A percentile compares a stretch with the other conserved stretches of the same genome.
These are phyloP conservation scores for Hoplias malabaricus DNA, from an alignment of 2,113 vertebrate genomes.

Conservation along the genomic window DNA sequence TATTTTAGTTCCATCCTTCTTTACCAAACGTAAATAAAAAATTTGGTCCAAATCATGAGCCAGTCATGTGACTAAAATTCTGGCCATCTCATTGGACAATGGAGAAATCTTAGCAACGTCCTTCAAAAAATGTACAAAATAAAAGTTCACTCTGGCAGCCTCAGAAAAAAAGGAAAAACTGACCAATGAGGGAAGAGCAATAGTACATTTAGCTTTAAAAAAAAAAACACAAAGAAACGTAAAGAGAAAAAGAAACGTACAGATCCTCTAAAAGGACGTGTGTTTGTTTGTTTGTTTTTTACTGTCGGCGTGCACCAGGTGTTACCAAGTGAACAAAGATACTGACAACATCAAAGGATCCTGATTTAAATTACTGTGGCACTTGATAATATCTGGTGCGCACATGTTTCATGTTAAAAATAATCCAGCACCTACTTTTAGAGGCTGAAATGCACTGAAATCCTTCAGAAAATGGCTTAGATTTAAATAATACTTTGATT, in stretches of 20 bases:
- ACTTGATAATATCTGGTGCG: too few relatives aligned
- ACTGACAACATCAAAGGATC: too few relatives aligned
- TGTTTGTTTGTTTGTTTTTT: too few relatives aligned
- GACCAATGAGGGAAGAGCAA: not conserved
- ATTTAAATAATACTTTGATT: too few relatives aligned
- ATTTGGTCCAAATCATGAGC: constrained; percentile 35
- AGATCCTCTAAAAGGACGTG: too few relatives aligned
- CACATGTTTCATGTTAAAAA: too few relatives aligned
- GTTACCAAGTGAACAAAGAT: too few relatives aligned
- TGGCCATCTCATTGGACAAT: constrained; percentile 29
- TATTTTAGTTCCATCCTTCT: constrained; percentile 4
- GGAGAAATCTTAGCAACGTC: not conserved
- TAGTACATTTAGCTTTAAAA: not conserved
- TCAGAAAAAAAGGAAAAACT: not conserved
- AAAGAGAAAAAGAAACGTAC: not conserved
- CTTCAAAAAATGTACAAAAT: not conserved
- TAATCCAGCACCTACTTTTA: too few relatives aligned
- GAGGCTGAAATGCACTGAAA: not conserved
- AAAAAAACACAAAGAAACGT: not conserved
- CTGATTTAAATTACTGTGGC: too few relatives aligned
- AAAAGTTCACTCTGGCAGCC: not conserved
- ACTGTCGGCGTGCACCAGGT: too few relatives aligned
- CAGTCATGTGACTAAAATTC: constrained; percentile 24
- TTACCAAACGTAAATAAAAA: constrained; percentile 1
- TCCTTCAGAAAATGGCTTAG: not conserved